Evolutionary conservation across 2,888 invertebrate species (phyloP).

Genomic region (Drosophila colorata): DNA sequence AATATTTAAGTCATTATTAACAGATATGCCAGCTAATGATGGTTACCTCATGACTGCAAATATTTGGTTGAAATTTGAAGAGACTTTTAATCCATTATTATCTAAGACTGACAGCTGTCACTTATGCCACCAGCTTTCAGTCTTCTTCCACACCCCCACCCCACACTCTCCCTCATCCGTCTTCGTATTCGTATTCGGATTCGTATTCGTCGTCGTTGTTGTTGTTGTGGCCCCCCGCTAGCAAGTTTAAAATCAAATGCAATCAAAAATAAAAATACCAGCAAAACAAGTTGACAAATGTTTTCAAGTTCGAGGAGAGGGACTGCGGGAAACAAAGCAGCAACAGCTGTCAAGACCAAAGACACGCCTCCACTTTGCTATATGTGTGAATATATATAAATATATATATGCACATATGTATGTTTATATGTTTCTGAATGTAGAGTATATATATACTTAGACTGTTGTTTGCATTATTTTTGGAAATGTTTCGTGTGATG

Average conservation of each 20-base stretch:
- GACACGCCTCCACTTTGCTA: constrained; percentile 58
- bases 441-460: constrained; percentile 20
- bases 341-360: constrained; percentile 39
- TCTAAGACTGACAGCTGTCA: background rate
- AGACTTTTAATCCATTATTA: background rate
- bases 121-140: background rate
- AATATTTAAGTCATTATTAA: background rate
- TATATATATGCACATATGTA: constrained; percentile 10
- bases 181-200: no score
- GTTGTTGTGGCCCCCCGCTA: constrained; percentile 24
- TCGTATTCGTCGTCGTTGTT: background rate
- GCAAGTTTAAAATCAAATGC: constrained; percentile 29
- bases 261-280: constrained; percentile 13
- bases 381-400: constrained; percentile 28
- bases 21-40: background rate
- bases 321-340: background rate
- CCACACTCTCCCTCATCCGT: no score
- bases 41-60: background rate
- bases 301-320: constrained; percentile 1
- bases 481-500: constrained; percentile 51
- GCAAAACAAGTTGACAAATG: constrained; percentile 55
- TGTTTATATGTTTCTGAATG: background rate
- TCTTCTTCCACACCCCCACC: no score
- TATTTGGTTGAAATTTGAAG: constrained; percentile 1
- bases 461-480: constrained; percentile 46